Evolutionary conservation across 2,113 vertebrate genomes (phyloP).

Genomic region (Numenius arquata): DNA sequence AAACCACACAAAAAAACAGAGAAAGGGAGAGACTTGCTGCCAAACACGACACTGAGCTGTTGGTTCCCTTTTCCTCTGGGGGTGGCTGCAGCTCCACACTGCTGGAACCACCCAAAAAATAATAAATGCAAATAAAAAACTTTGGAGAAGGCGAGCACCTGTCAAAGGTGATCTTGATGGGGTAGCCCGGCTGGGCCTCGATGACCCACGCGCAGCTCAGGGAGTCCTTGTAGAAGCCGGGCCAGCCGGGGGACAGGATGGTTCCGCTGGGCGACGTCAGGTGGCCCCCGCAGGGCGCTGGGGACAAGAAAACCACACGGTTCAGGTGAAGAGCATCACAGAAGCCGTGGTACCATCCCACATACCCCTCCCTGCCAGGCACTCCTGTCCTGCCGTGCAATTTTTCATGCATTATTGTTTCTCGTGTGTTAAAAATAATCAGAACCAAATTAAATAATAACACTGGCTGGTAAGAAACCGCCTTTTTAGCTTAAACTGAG

Average conservation of each 20-base stretch:
- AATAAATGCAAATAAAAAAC: accelerated
- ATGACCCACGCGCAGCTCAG: constrained; percentile 98
- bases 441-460: not conserved
- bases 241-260: constrained; percentile 98
- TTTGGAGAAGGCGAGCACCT: constrained; percentile 72
- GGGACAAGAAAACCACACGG: not conserved
- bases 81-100: not conserved
- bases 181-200: constrained; percentile 95
- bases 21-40: not conserved
- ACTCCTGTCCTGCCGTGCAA: accelerated
- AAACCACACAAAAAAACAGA: no score
- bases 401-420: accelerated
- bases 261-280: constrained; percentile 92
- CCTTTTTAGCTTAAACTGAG: not conserved
- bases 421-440: accelerated
- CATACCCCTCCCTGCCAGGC: not conserved
- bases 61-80: accelerated
- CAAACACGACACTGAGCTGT: accelerated
- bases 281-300: constrained; percentile 95
- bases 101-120: not conserved
- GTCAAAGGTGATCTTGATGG: constrained; percentile 99
- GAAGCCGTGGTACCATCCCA: accelerated
- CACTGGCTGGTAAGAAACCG: not conserved
- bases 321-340: accelerated
- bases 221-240: constrained; percentile 97